Base-by-base conservation (phyloP, 2,797 vertebrate genomes). In the Melanotaenia boesemani region DNA sequence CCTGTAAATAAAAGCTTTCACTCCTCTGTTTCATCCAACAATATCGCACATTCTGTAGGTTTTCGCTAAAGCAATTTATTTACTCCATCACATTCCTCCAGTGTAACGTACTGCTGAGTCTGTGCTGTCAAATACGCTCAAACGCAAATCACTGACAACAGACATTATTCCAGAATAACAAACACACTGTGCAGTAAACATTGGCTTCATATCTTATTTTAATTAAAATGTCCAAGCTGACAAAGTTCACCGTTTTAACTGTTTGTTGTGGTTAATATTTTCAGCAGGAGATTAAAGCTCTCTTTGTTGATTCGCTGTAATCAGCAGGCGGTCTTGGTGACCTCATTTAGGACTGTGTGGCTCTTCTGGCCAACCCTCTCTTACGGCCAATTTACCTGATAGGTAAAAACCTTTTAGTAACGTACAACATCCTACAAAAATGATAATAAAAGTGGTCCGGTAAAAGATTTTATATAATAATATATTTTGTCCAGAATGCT, bases 211-310 rank as follows among this genome's bases (percentile, higher is more conserved):
- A 81, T 46, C 44, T 46, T 46, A 46, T 46, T 46, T 46, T 46
- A 46, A 46, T 46, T 20, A 46, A 46, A 46, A 46, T 46, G 44
- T 20, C 85, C 76, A 83, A 90, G 84, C 64, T 84, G 68, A 91
- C 81, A 86, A 79, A 59, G 76, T 70, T 88, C 82, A 70, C 81
- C 83, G 72, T 84, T 85, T 82, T 71, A 65, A 59, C 63, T 71
- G 77, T 86, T 89, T 91, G 89, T 92, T 92, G 89, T 93, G 90
- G 87, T 89, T 92, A 87, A 58, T 48, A 28, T 81, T 83, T 73
- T 78, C 82, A 86, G 81, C 63, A 69, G 3, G 58, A 91, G 82
- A 90, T 93, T 86, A 91, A 78, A 89, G 90, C 67, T 54, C 56
- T 75, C 82, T 84, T 76, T 80, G 82, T 78, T 65, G 50, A 4